phyloP scores from a whole-genome alignment of 2,888 invertebrate species.

The Pristionchus mayeri region DNA sequence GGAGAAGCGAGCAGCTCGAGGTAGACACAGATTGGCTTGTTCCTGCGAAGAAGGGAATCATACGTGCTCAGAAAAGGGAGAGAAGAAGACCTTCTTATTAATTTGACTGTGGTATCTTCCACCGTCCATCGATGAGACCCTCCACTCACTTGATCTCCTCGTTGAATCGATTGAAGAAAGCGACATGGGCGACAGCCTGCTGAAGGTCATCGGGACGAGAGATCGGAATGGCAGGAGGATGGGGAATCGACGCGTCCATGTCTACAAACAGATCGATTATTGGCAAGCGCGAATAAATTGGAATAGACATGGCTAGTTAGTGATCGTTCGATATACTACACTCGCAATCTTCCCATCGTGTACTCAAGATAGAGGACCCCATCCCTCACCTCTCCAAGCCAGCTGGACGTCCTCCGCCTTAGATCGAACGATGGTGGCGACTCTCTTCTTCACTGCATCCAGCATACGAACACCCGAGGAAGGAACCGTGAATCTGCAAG shows the following conservation, averaged over 20 bases:
- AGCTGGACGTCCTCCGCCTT: not conserved
- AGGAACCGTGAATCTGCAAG: not conserved
- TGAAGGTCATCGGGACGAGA: not conserved
- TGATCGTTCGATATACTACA: too few species aligned
- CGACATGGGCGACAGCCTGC: not conserved
- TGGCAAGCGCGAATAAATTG: too few species aligned
- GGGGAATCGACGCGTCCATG: not conserved
- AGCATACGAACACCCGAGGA: not conserved
- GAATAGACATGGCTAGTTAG: too few species aligned
- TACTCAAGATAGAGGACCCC: too few species aligned
- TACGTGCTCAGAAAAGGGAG: too few species aligned
- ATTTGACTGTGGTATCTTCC: too few species aligned
- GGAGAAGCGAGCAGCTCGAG: not conserved
- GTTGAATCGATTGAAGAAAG: not conserved
- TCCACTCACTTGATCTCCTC: not conserved
- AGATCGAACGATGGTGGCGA: not conserved
- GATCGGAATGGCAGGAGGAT: not conserved
- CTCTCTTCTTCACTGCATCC: not conserved
- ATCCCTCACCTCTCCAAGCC: not conserved
- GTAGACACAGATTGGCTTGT: not conserved
- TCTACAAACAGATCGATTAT: not conserved
- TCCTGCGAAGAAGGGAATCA: not conserved
- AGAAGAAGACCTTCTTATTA: too few species aligned
- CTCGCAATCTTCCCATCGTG: too few species aligned
- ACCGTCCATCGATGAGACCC: not conserved